Conservation (phyloP, 2,888 invertebrate genomes). For the Meghimatium bilineatum region DNA sequence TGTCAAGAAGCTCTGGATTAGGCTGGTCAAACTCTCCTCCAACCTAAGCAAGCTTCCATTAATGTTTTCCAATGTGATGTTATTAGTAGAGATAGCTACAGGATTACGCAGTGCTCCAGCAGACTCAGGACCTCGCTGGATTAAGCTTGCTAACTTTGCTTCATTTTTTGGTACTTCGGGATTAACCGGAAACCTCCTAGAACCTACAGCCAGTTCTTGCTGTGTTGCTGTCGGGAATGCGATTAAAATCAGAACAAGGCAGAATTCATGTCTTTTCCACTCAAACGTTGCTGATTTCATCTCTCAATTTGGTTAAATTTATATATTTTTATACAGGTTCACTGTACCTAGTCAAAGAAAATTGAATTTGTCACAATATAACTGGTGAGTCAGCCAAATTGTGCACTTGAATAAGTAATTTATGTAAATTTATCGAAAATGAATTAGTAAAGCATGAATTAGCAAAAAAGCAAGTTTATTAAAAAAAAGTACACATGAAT, state of each 20-base stretch:
- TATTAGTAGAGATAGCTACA: not conserved
- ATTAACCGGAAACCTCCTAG: not conserved
- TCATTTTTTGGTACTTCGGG: not conserved
- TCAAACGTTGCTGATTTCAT: not conserved
- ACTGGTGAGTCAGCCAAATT: too few relatives aligned
- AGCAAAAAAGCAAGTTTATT: too few relatives aligned
- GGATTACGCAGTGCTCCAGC: not conserved
- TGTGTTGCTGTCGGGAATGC: not conserved
- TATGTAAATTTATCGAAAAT: too few relatives aligned
- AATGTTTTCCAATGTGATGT: constrained; percentile 19
- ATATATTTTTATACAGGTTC: too few relatives aligned
- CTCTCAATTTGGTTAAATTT: too few relatives aligned
- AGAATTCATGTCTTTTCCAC: not conserved
- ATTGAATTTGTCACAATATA: too few relatives aligned
- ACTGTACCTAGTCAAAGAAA: too few relatives aligned
- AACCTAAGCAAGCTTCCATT: constrained; percentile 19
- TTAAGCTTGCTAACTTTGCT: too few relatives aligned
- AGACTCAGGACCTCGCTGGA: too few relatives aligned
- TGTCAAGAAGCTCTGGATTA: constrained; percentile 38
- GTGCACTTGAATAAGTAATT: too few relatives aligned
- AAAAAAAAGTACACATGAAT: too few relatives aligned
- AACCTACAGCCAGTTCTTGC: not conserved
- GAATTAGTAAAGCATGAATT: too few relatives aligned
- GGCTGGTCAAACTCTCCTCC: constrained; percentile 33
- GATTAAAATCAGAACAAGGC: not conserved